phyloP scores from a whole-genome alignment of 2,888 invertebrate genomes.

The Sthenelais limicola region DNA sequence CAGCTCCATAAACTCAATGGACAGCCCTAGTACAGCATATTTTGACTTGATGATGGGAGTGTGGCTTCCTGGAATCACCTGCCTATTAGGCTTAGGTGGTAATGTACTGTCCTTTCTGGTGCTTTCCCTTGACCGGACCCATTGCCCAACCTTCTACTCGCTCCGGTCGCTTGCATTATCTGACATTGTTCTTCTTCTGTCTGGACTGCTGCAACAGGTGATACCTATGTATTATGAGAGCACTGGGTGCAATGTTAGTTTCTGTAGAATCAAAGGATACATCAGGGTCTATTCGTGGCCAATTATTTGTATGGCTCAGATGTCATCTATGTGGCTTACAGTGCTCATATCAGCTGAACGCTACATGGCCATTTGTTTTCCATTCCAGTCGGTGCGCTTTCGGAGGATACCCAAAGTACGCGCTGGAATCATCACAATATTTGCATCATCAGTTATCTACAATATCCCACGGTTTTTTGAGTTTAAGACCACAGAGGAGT shows the following conservation, averaged over 20 bases:
- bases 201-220: slow-evolving; percentile 49
- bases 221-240: slow-evolving; percentile 19
- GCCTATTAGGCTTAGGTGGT: slow-evolving; percentile 50
- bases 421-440: slow-evolving; percentile 58
- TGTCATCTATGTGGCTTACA: slow-evolving; percentile 66
- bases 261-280: slow-evolving; percentile 48
- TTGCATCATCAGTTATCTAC: slow-evolving; percentile 55
- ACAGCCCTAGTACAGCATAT: too few relatives aligned
- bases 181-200: slow-evolving; percentile 48
- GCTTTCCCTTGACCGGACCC: slow-evolving; percentile 41
- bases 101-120: slow-evolving; percentile 49
- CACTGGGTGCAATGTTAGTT: background rate
- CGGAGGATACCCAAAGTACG: slow-evolving; percentile 53
- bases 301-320: slow-evolving; percentile 52
- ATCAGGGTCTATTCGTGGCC: slow-evolving; percentile 51
- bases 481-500: slow-evolving; percentile 45
- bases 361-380: slow-evolving; percentile 68
- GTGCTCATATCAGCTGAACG: slow-evolving; percentile 68
- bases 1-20: too few relatives aligned
- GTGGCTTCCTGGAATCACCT: slow-evolving; percentile 49
- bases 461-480: slow-evolving; percentile 64
- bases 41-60: slow-evolving; percentile 50
- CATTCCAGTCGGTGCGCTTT: slow-evolving; percentile 58
- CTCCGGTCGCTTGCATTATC: slow-evolving; percentile 50
- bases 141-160: slow-evolving; percentile 46